Evolutionary conservation across 2,888 invertebrate species (phyloP), one percentile per base, ranked within the genome.

Genomic region (Eupithecia tripunctaria): DNA sequence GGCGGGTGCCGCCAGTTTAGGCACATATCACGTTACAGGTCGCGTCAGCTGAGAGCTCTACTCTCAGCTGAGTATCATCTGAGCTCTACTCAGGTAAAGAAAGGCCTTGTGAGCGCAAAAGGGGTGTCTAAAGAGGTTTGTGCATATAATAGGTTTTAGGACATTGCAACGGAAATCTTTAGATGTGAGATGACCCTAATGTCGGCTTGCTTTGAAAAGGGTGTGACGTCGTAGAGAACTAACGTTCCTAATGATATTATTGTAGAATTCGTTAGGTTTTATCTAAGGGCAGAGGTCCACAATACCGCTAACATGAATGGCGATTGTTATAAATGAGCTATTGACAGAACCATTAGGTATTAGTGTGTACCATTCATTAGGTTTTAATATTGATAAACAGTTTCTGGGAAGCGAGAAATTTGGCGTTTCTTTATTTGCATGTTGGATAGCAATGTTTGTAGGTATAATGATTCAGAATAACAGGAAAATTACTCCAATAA

Each of bases 181-280:
- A 8, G 1, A 14, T 25, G 56, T 4, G 25, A 56, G 56, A 10
- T 25, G 56, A 56, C 25, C 62, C 32, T 32, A 74, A 62, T 71
- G 81, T 77, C 86, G 87, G 87, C 77, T 72, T 68, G 79, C 82
- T 86, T 86, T 84, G 81, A 86, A 76, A 38, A 62, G 59, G 74
- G 51, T 60, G 80, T 82, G 80, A 68, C 68, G 56, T 59, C 25
- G 12, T 4, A 86, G 82, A 85, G 79, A 80, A 84, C 84, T 79
- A 84, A 79, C 76, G 74, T 76, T 21, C 80, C 78, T 75, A 38
- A 21, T 75, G 82, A 77, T 80, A 72, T 76, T 78, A 77, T 47
- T 79, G 79, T 81, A 76, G 80, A 82, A 86, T 86, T 86, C 79
- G 84, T 86, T 82, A 82, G 80, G 79, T 78, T 74, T 67, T 78